Conservation (phyloP, 2,113 vertebrate species). For the Accipiter cooperii region DNA sequence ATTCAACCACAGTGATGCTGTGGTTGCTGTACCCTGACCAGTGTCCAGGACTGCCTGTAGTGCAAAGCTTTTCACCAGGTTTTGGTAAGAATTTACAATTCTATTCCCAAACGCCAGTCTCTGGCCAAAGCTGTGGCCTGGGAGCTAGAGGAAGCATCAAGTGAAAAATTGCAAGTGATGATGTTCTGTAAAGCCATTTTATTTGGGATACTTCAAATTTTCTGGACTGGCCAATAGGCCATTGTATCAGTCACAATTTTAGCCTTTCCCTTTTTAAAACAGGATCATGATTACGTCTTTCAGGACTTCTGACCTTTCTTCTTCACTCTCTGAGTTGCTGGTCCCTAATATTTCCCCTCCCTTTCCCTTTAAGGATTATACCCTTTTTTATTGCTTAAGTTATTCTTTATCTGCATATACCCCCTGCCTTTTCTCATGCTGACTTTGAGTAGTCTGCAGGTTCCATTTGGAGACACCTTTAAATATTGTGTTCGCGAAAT, state of each 20-base stretch:
- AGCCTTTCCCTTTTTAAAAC: constrained; percentile 31
- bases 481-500: neutral
- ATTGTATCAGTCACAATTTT: constrained; percentile 33
- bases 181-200: neutral
- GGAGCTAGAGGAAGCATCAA: neutral
- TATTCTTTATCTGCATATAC: neutral
- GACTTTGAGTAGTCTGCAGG: neutral
- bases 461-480: neutral
- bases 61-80: neutral
- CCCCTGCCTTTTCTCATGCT: neutral
- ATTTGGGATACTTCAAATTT: neutral
- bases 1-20: neutral
- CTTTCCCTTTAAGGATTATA: neutral
- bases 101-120: neutral
- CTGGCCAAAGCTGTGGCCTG: neutral
- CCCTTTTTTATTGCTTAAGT: neutral
- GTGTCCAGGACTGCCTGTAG: neutral
- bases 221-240: neutral
- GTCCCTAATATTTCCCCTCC: neutral
- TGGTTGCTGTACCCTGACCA: neutral
- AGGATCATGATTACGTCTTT: neutral
- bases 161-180: neutral
- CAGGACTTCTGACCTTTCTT: constrained; percentile 16
- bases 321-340: neutral
- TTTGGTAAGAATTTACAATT: neutral